Percentiles rank a stretch among this genome's conserved stretches.
Conservation (phyloP, 2,888 invertebrate genomes). For the Volucella inflata region DNA sequence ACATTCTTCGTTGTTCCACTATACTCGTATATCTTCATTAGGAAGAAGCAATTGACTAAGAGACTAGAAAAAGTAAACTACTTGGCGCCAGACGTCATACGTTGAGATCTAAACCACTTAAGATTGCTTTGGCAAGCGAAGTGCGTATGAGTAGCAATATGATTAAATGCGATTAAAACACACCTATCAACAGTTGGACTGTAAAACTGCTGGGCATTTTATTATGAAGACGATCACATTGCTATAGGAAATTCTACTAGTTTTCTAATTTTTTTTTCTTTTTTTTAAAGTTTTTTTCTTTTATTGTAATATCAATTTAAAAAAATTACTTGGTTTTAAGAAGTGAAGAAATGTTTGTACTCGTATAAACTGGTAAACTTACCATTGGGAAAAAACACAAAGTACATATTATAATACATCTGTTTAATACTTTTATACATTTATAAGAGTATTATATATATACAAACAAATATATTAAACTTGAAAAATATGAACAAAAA, state of each 20-base stretch:
- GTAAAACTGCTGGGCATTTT: conserved; percentile 45
- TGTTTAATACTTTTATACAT: too few species aligned
- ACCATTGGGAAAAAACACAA: too few species aligned
- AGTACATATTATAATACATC: too few species aligned
- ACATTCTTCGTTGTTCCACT: conserved; percentile 62
- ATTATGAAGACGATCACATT: conserved; percentile 50
- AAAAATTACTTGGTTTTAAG: too few species aligned
- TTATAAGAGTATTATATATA: too few species aligned
- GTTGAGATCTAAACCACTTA: conserved; percentile 49
- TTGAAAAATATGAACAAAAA: too few species aligned
- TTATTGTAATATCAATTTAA: too few species aligned
- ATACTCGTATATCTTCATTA: conserved; percentile 48
- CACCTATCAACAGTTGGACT: conserved; percentile 33
- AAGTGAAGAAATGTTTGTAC: too few species aligned
- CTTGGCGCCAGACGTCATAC: conserved; percentile 74
- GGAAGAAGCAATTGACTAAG: conserved; percentile 66
- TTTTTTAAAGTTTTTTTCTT: background rate
- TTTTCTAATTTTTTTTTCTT: background rate
- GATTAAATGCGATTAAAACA: conserved; percentile 65
- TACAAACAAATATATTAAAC: too few species aligned
- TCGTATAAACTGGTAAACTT: too few species aligned
- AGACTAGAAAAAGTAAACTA: conserved; percentile 63
- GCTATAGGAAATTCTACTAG: background rate
- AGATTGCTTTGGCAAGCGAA: conserved; percentile 60
- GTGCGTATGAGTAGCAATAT: conserved; percentile 55